Base-by-base conservation (phyloP, 1,140 invertebrate species). In the Drosophila oshimai region DNA sequence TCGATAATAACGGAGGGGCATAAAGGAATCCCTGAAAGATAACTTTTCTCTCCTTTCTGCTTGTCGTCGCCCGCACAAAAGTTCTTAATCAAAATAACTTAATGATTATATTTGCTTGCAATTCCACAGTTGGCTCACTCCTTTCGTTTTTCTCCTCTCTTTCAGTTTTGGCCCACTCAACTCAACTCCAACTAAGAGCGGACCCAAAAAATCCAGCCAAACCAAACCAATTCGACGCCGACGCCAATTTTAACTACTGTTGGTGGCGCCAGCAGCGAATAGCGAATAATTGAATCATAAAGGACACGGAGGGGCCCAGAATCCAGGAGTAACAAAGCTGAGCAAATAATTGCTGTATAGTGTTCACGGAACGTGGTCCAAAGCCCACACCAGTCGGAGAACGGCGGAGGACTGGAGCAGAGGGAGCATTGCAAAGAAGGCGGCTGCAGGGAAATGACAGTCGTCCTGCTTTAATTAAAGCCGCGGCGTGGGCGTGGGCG, bases 81-180 rank as follows among this genome's bases (percentile, higher is more conserved):
- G 71, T 84, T 80, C 75, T 84, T 84, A 84, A 84, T 84, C 80
- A 84, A 84, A 86, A 86, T 86, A 87, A 86, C 76, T 87, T 87
- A 86, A 86, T 86, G 81, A 86, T 86, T 80, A 76, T 80, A 87
- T 87, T 87, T 86, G 76, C 67, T 50, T 71, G 65, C 62, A 74
- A 50, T 72, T 62, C 53, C 58, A 62, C 54, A 62, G 54, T 62
- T 67, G 42, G 42, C 55, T 76, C 51, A 72, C 46, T 67, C 68
- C 50, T 42, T 74, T 42, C 29, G 37, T 13, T 13, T 28, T 47
- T 12, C 12, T 53, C 36, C 7, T 55, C 33, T 36, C 49, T 69
- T 7, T 39, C 6, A 51, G 13, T 51, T 39, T 73, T 72, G 13
- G 4, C 29, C 41, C 5, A 26, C 58, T 34, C 28, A 33, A 54